Percentiles rank a stretch among this genome's conserved stretches.
These are phyloP conservation scores for Orcinus orca DNA, from an alignment of 2,113 vertebrate species.

Conservation along the genomic window DNA sequence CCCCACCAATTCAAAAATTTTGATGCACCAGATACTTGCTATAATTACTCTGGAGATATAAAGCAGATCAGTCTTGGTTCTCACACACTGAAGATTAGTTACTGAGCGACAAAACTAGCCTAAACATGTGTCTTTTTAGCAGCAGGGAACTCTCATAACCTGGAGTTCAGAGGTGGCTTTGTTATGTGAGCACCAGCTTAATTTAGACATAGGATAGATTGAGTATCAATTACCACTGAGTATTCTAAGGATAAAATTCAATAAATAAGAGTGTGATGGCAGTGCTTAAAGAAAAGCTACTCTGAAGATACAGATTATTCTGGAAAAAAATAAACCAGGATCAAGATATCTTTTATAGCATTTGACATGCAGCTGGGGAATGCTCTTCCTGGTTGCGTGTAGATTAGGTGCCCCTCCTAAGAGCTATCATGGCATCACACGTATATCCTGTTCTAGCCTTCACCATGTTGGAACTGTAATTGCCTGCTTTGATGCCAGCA, in stretches of 20 bases:
- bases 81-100: not conserved
- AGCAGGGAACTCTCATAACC: not conserved
- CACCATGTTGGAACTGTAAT: fast-evolving
- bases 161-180: not conserved
- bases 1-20: not conserved
- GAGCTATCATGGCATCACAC: not conserved
- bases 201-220: not conserved
- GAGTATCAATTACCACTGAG: not conserved
- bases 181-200: not conserved
- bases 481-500: not conserved
- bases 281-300: not conserved
- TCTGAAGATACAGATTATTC: not conserved
- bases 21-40: not conserved
- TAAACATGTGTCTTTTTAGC: not conserved
- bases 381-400: not conserved
- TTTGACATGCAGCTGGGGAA: not conserved
- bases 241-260: not conserved
- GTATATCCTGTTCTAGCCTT: not conserved
- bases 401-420: not conserved
- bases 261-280: not conserved
- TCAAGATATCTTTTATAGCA: not conserved
- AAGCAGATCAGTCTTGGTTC: not conserved
- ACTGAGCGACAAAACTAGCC: not conserved
- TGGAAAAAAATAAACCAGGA: not conserved
- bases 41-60: not conserved